phyloP scores from a whole-genome alignment of 2,888 invertebrate species.

The Eremobia ochroleuca region DNA sequence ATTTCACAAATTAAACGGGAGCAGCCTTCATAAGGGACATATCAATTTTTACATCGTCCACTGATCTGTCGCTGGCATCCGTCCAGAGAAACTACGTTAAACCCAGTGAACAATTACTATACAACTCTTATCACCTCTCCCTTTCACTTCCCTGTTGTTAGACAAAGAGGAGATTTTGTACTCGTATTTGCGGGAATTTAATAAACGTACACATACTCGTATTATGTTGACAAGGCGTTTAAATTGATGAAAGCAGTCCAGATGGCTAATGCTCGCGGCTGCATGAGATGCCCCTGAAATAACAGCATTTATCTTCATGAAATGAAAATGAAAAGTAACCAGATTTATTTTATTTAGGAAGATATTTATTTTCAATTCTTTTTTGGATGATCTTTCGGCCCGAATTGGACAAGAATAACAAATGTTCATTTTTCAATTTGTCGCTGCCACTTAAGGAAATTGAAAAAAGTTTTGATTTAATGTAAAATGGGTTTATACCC shows the following conservation, averaged over 20 bases:
- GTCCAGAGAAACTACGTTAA: constrained; percentile 58
- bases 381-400: constrained; percentile 4
- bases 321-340: constrained; percentile 11
- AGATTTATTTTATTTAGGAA: constrained; percentile 2
- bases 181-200: constrained; percentile 36
- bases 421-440: constrained; percentile 11
- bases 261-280: constrained; percentile 39
- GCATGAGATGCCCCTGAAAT: constrained; percentile 7
- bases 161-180: constrained; percentile 46
- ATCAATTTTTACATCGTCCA: constrained; percentile 55
- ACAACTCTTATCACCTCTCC: constrained; percentile 41
- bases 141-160: constrained; percentile 26
- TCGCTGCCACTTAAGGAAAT: constrained; percentile 13
- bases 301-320: constrained; percentile 18
- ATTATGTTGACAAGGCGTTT: constrained; percentile 35
- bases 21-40: constrained; percentile 44
- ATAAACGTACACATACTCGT: constrained; percentile 48
- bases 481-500: neutral
- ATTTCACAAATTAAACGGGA: constrained; percentile 35
- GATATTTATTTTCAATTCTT: neutral
- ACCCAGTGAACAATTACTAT: constrained; percentile 58
- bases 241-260: constrained; percentile 50
- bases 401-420: constrained; percentile 13
- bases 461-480: constrained; percentile 2
- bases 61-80: constrained; percentile 59